Conservation (phyloP, 2,113 vertebrate species). For the Ailuropoda melanoleuca region DNA sequence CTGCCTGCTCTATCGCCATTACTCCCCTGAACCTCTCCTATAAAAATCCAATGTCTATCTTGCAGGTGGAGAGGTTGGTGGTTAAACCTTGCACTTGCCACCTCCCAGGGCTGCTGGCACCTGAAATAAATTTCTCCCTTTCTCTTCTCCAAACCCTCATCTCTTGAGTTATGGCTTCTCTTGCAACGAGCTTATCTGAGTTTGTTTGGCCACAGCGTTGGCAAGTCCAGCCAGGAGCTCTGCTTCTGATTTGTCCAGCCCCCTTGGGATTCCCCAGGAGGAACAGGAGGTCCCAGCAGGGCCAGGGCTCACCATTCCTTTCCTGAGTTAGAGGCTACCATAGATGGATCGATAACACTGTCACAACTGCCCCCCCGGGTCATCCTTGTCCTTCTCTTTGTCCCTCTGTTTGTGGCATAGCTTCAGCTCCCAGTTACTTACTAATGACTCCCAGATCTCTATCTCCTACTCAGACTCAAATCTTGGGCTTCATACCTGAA, state of each 20-base stretch:
- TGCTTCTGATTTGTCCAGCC: not conserved
- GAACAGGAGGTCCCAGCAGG: not conserved
- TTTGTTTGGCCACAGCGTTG: not conserved
- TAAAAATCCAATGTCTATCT: not conserved
- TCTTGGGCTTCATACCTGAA: not conserved
- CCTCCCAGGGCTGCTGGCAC: not conserved
- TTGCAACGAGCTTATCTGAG: not conserved
- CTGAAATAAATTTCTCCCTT: not conserved
- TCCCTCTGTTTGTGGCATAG: not conserved
- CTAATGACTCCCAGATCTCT: not conserved
- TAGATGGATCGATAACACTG: not conserved
- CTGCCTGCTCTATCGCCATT: not conserved
- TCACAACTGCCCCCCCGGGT: fast-evolving
- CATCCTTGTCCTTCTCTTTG: not conserved
- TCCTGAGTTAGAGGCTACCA: not conserved
- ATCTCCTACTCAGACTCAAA: not conserved
- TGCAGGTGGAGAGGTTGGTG: not conserved
- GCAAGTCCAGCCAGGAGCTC: not conserved
- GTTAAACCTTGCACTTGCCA: not conserved
- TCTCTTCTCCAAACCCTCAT: not conserved
- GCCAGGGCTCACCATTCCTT: not conserved
- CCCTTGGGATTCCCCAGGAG: not conserved
- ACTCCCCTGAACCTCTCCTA: not conserved
- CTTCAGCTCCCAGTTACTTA: not conserved
- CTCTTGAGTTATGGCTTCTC: not conserved